Percentiles rank a stretch among this genome's conserved stretches.
These are phyloP conservation scores for Halcyon leucocephala DNA, from an alignment of 2,797 vertebrate genomes.

Conservation along the genomic window DNA sequence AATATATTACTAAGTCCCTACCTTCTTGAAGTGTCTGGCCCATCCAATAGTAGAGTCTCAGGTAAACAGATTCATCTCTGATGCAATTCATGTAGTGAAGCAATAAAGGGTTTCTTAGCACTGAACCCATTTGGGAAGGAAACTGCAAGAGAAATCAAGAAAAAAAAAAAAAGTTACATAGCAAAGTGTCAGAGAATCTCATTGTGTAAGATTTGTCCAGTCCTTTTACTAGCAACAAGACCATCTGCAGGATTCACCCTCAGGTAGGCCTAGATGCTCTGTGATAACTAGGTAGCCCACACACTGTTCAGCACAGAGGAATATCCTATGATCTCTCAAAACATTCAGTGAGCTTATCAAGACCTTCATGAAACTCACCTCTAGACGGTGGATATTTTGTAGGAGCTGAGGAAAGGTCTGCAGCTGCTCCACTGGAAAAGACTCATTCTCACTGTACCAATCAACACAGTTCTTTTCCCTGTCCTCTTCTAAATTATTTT, in stretches of 20 bases:
- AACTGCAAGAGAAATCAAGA: slow-evolving; percentile 79
- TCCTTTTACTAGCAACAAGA: not conserved
- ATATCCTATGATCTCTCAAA: not conserved
- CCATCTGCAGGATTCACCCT: not conserved
- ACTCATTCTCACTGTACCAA: not conserved
- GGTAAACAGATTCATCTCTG: slow-evolving; percentile 88
- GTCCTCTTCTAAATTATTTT: not conserved
- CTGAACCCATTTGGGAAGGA: slow-evolving; percentile 93
- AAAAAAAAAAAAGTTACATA: not conserved
- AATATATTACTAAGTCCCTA: slow-evolving; percentile 58
- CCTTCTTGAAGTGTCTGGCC: slow-evolving; percentile 92
- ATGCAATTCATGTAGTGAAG: slow-evolving; percentile 92
- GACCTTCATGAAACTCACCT: slow-evolving; percentile 81
- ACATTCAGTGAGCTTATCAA: not conserved
- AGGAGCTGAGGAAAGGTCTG: slow-evolving; percentile 87
- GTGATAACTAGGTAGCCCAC: not conserved
- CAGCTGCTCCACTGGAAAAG: slow-evolving; percentile 85
- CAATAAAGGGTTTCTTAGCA: slow-evolving; percentile 86
- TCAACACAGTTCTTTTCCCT: not conserved
- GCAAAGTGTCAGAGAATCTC: not conserved
- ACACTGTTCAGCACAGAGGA: not conserved
- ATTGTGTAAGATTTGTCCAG: not conserved
- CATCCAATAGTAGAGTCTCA: slow-evolving; percentile 94
- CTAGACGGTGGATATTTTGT: slow-evolving; percentile 88
- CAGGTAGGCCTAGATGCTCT: not conserved